A percentile compares a stretch with the other conserved stretches of the same genome.
phyloP scores from a whole-genome alignment of 2,113 vertebrate species.

The Rhipidura dahli region DNA sequence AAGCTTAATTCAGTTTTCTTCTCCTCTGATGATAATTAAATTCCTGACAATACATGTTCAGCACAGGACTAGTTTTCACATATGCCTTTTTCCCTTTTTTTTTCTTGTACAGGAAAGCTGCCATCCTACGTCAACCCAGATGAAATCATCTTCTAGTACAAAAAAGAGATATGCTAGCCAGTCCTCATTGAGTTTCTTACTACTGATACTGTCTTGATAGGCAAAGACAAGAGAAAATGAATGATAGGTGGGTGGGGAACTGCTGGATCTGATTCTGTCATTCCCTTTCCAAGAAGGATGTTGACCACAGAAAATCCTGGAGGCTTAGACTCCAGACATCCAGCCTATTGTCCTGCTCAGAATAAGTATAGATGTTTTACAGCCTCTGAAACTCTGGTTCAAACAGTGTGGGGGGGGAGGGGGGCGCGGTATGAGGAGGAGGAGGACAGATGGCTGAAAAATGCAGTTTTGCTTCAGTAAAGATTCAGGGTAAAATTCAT shows the following conservation, averaged over 20 bases:
- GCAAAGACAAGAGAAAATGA: background rate
- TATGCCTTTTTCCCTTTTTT: background rate
- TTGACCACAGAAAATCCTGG: background rate
- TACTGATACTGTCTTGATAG: background rate
- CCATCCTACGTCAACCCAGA: background rate
- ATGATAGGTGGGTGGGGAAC: background rate
- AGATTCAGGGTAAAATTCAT: background rate
- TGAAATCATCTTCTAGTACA: background rate
- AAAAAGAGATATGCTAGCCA: background rate
- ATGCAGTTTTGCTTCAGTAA: background rate
- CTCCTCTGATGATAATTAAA: fast-evolving
- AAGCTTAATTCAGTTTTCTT: background rate
- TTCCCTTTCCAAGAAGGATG: background rate
- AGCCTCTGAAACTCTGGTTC: background rate
- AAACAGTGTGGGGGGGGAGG: fast-evolving
- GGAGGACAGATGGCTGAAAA: background rate
- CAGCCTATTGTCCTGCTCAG: background rate
- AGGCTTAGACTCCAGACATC: background rate
- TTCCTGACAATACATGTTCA: background rate
- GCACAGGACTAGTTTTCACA: background rate
- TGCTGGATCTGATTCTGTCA: background rate
- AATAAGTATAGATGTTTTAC: background rate
- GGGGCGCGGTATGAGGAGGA: background rate
- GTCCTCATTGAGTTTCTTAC: background rate
- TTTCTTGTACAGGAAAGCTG: background rate